Evolutionary conservation across 2,888 invertebrate genomes (phyloP).

Genomic region (Tipula helvola): DNA sequence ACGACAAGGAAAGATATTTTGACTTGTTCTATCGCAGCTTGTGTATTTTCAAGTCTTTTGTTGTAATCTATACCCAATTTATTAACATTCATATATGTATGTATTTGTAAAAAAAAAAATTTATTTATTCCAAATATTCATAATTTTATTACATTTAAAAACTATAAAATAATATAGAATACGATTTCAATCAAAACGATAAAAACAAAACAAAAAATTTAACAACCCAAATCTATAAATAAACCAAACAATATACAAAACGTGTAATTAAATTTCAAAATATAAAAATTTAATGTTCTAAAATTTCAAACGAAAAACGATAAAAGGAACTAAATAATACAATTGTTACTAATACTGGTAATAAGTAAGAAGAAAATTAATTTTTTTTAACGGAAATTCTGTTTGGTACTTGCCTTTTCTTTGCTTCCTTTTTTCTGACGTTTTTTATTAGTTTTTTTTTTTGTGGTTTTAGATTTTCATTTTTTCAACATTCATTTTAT

Average conservation of each 20-base stretch:
- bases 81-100: too few relatives aligned
- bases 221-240: background rate
- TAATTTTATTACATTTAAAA: background rate
- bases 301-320: background rate
- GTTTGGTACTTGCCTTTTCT: slow-evolving; percentile 58
- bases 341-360: background rate
- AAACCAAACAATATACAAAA: background rate
- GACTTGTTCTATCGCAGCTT: too few relatives aligned
- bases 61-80: too few relatives aligned
- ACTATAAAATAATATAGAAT: background rate
- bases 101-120: too few relatives aligned
- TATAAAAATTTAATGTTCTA: background rate
- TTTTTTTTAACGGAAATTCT: background rate
- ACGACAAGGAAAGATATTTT: too few relatives aligned
- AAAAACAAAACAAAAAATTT: background rate
- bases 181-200: background rate
- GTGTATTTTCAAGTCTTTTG: too few relatives aligned
- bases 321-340: background rate
- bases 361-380: background rate
- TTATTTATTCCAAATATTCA: too few relatives aligned
- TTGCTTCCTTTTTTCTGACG: slow-evolving; percentile 74
- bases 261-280: background rate
- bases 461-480: background rate
- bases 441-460: background rate
- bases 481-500: background rate